Percentiles rank a stretch among this genome's conserved stretches.
These are phyloP conservation scores for Drosophila busckii DNA, from an alignment of 1,140 invertebrate genomes.

Conservation along the genomic window DNA sequence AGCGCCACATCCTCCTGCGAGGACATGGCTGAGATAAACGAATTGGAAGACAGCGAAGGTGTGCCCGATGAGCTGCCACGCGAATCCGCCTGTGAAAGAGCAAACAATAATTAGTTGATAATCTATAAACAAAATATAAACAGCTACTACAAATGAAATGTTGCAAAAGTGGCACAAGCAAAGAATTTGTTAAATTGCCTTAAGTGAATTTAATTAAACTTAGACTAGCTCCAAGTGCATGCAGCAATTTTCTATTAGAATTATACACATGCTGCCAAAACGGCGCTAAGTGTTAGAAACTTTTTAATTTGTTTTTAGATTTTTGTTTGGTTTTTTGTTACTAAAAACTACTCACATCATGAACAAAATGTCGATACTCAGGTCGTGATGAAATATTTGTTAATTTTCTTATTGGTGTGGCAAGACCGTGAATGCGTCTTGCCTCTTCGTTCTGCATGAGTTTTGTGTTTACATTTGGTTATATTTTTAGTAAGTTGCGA, in stretches of 20 bases:
- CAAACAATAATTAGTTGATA: background rate
- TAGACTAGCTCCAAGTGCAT: slow-evolving; percentile 30
- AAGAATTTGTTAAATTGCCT: slow-evolving; percentile 13
- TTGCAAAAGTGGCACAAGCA: slow-evolving; percentile 21
- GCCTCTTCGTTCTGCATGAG: slow-evolving; percentile 78
- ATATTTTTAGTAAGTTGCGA: slow-evolving; percentile 49
- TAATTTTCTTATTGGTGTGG: slow-evolving; percentile 79
- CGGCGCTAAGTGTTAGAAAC: slow-evolving; percentile 46
- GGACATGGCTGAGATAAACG: slow-evolving; percentile 94
- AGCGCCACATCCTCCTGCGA: slow-evolving; percentile 96
- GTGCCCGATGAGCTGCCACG: slow-evolving; percentile 73
- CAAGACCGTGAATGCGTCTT: slow-evolving; percentile 79
- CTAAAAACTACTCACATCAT: slow-evolving; percentile 79
- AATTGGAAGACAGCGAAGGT: slow-evolving; percentile 88
- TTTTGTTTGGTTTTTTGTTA: slow-evolving; percentile 37
- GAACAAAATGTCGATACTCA: slow-evolving; percentile 79
- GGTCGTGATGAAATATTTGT: slow-evolving; percentile 79
- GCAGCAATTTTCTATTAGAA: too few species aligned
- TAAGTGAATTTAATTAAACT: slow-evolving; percentile 7
- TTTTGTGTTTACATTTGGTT: slow-evolving; percentile 23
- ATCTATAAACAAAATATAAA: background rate
- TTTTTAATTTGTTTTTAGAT: slow-evolving; percentile 14
- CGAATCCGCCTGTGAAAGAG: slow-evolving; percentile 67
- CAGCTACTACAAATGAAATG: slow-evolving; percentile 35
- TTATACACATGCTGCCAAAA: slow-evolving; percentile 1